Evolutionary conservation across 2,113 vertebrate genomes (phyloP).

Genomic region (Lepidothrix coronata): DNA sequence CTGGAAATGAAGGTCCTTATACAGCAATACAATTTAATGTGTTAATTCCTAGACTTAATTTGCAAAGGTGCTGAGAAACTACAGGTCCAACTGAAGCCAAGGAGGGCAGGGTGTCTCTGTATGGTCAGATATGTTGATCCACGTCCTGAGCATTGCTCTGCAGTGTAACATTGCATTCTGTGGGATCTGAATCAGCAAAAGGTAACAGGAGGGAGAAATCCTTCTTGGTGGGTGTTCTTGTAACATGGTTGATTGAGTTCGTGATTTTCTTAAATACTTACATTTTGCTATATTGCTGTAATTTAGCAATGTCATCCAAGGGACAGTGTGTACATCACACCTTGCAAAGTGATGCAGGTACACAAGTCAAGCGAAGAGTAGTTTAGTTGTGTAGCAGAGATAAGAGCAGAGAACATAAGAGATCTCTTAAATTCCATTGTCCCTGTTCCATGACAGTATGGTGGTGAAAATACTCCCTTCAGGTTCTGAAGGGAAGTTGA

Average conservation of each 20-base stretch:
- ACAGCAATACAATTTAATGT: constrained; percentile 18
- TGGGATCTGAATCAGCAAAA: background rate
- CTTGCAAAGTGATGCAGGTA: background rate
- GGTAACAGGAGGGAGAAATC: background rate
- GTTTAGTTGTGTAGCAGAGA: background rate
- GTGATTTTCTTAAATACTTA: background rate
- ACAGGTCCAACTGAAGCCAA: background rate
- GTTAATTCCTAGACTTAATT: background rate
- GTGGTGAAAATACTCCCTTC: background rate
- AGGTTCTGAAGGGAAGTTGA: background rate
- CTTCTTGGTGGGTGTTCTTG: background rate
- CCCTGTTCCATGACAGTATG: background rate
- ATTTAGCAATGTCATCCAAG: background rate
- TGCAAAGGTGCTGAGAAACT: constrained; percentile 8
- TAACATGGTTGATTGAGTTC: background rate
- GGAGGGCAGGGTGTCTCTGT: background rate
- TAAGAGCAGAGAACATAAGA: accelerated
- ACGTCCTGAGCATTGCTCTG: background rate
- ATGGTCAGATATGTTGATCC: background rate
- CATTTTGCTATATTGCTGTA: background rate
- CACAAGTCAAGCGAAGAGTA: background rate
- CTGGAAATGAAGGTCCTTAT: constrained; percentile 21
- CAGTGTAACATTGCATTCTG: background rate
- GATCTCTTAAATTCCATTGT: background rate
- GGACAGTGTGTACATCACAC: background rate